Base-by-base conservation (phyloP, 2,113 vertebrate species). In the Sarotherodon lohbergeri region DNA sequence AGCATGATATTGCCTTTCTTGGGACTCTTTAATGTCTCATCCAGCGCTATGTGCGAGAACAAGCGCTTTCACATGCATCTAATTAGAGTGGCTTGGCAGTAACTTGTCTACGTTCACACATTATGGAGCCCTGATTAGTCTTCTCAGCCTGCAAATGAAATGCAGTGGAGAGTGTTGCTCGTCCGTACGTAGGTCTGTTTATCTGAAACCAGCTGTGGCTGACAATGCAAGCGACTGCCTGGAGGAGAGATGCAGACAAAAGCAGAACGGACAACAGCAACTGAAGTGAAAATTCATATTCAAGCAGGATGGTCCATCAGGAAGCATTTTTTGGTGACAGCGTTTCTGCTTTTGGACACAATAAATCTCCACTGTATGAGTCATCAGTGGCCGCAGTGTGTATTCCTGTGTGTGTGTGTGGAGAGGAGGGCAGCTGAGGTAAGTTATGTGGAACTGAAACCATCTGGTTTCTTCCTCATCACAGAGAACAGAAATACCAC, bases 91-190 rank as follows among this genome's bases (percentile, higher is more conserved):
- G 79, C 78, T 73, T 87, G 83, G 88, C 81, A 61, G 83, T 76
- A 76, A 88, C 90, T 56, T 71, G 85, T 92, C 92, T 84, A 55
- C 48, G 46, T 87, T 93, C 88, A 81, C 90, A 85, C 91, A 87
- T 54, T 82, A 24, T 84, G n/a, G 9, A 86, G 81, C 80, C 54
- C 7, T 84, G 91, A 95, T 93, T 91, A 90, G 86, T 8, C 82
- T 89, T 55, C 88, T 85, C 86, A 85, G 83, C 48, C 86, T 86
- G 80, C 80, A 90, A 85, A 93, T 91, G 61, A 92, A 92, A 94
- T 87, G 83, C 76, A 87, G 82, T 9, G 46, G 43, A 86, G 84
- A 86, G 76, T 2, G 22, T 41, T 63, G 73, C 50, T 81, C 9
- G 14, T 29, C 79, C 46, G 22, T 19, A 17, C 10, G 9, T 34